phyloP scores from a whole-genome alignment of 2,113 vertebrate genomes.

The Perca fluviatilis region DNA sequence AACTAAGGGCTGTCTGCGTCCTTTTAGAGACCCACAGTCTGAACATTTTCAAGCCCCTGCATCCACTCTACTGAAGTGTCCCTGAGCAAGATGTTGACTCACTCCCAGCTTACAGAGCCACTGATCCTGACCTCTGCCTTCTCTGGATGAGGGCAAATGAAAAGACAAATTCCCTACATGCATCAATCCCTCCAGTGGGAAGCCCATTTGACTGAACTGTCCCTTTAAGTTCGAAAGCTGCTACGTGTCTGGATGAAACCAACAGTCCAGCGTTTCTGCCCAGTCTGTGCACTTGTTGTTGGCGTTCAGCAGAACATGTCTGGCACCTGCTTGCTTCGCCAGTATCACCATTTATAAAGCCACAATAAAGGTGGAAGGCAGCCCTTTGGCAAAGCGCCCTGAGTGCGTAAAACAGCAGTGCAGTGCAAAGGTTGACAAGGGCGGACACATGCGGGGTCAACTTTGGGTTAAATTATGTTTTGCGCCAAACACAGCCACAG shows the following conservation, averaged over 20 bases:
- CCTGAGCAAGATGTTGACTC: constrained; percentile 40
- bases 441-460: background rate
- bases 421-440: background rate
- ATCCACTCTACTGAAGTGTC: constrained; percentile 9
- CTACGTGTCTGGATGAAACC: constrained; percentile 47
- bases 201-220: constrained; percentile 21
- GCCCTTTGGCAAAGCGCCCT: constrained; percentile 34
- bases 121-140: constrained; percentile 53
- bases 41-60: background rate
- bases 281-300: constrained; percentile 63
- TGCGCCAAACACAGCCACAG: background rate
- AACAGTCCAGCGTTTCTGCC: constrained; percentile 18
- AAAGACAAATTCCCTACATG: constrained; percentile 33
- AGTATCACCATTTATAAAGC: constrained; percentile 63
- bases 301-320: constrained; percentile 41
- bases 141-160: constrained; percentile 28
- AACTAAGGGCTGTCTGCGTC: background rate
- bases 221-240: constrained; percentile 57
- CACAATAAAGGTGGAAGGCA: constrained; percentile 48
- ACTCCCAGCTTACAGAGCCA: constrained; percentile 23
- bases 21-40: background rate
- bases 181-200: constrained; percentile 24
- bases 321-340: constrained; percentile 73
- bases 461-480: background rate
- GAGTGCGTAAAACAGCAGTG: constrained; percentile 46